Percentiles rank a stretch among this genome's conserved stretches.
These are phyloP conservation scores for Coccyzus lansbergi DNA, from an alignment of 2,797 vertebrate species.

Conservation along the genomic window DNA sequence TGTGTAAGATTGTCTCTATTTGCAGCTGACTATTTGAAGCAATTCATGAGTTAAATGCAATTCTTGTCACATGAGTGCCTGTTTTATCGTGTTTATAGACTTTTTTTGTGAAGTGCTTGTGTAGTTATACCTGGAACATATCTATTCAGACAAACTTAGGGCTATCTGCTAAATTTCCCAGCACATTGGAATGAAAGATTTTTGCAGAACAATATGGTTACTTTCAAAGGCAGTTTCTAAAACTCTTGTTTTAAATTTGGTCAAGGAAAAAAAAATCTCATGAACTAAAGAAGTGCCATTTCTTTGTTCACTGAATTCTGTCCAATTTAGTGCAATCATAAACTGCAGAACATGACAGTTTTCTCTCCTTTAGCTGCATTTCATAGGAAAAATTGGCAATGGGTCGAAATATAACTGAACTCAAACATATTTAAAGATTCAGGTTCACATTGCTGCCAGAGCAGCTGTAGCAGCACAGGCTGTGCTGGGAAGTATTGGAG, in stretches of 20 bases:
- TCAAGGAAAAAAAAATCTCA: neutral
- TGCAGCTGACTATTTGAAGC: neutral
- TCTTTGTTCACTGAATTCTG: slow-evolving; percentile 5
- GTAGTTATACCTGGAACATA: neutral
- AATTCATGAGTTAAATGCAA: neutral
- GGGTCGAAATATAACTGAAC: neutral
- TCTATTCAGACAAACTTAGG: neutral
- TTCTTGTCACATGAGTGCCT: neutral
- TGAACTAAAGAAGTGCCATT: neutral
- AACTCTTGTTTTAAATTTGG: slow-evolving; percentile 17
- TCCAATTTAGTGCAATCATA: neutral
- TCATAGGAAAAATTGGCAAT: neutral
- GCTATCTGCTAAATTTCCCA: neutral
- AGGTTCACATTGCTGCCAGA: neutral
- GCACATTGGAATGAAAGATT: neutral
- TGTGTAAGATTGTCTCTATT: neutral
- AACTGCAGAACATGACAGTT: neutral
- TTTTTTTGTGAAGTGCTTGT: neutral
- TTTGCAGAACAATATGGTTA: neutral
- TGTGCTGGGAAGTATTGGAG: neutral
- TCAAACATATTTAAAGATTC: neutral
- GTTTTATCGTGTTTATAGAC: neutral
- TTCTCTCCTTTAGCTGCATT: slow-evolving; percentile 5
- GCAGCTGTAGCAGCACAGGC: neutral
- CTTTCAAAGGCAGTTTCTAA: slow-evolving; percentile 15